Percentiles rank a stretch among this genome's conserved stretches.
Conservation (phyloP, 2,797 vertebrate genomes). For the Luscinia megarhynchos region DNA sequence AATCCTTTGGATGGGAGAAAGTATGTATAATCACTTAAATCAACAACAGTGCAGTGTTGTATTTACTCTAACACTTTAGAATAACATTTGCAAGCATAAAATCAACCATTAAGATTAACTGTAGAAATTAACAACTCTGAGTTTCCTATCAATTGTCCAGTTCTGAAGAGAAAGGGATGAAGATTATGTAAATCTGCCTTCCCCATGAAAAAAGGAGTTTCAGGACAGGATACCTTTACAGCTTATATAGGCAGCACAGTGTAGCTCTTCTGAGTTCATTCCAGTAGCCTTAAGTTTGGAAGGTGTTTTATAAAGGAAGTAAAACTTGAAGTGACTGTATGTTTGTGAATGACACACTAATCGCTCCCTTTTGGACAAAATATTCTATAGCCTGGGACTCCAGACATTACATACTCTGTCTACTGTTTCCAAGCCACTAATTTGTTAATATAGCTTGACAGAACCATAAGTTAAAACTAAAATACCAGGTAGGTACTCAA, state of each 20-base stretch:
- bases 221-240: background rate
- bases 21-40: constrained; percentile 63
- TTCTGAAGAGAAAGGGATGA: constrained; percentile 33
- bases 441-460: constrained; percentile 13
- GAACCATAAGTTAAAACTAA: background rate
- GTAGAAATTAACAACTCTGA: constrained; percentile 45
- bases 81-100: constrained; percentile 60
- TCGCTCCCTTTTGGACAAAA: constrained; percentile 2
- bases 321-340: background rate
- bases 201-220: background rate
- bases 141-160: constrained; percentile 27
- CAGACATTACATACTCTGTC: constrained; percentile 41
- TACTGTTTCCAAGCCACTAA: constrained; percentile 26
- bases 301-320: background rate
- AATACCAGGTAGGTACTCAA: background rate
- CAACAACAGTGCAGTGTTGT: constrained; percentile 53
- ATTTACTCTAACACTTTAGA: constrained; percentile 56
- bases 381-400: background rate
- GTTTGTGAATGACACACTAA: background rate
- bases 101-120: constrained; percentile 19
- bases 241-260: background rate
- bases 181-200: background rate
- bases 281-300: background rate
- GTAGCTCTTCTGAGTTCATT: background rate
- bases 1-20: constrained; percentile 55